Base-by-base conservation (phyloP, 1,140 invertebrate genomes). In the Dendrolimus punctatus region DNA sequence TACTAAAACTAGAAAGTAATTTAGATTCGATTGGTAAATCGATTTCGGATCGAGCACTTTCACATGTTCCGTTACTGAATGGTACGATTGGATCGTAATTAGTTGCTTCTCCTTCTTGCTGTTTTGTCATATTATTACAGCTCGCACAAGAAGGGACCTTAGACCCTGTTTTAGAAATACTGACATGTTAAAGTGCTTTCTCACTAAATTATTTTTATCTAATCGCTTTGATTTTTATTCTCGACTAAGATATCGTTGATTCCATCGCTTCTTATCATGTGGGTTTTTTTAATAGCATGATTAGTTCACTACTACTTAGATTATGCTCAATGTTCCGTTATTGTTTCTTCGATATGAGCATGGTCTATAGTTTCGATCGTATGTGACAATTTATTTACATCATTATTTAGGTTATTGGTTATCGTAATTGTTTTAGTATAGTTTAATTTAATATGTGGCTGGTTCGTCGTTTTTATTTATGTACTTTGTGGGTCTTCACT, bases 211-310 rank as follows among this genome's bases (percentile, higher is more conserved):
- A 5, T 8, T 6, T 23, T 36, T 51, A 38, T 42, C 3, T 41
- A 23, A 43, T 51, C n/a, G 49, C 49, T 51, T 36, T n/a, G 37
- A 37, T 5, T 37, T 39, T 8, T 45, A 43, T 45, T 51, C 37
- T 44, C 41, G 10, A 47, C 40, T 49, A 39, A 40, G 51, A 60
- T 52, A 42, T 46, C 53, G 53, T 68, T 64, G 50, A 63, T 52
- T 68, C 57, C 71, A 74, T 80, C 66, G 76, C 78, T 79, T 80
- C 54, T 60, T 66, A 75, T 83, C 82, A 83, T 85, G 82, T 85
- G 82, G 82, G 82, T 83, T 82, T 85, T 85, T 85, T 85, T 85
- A 85, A 85, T 85, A 72, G 82, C 82, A 83, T 85, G 82, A 66
- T 55, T 72, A 53, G 51, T 63, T 54, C 64, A 60, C 51, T 60